Base-by-base conservation (phyloP, 2,888 invertebrate genomes). In the Galerucella calmariensis region DNA sequence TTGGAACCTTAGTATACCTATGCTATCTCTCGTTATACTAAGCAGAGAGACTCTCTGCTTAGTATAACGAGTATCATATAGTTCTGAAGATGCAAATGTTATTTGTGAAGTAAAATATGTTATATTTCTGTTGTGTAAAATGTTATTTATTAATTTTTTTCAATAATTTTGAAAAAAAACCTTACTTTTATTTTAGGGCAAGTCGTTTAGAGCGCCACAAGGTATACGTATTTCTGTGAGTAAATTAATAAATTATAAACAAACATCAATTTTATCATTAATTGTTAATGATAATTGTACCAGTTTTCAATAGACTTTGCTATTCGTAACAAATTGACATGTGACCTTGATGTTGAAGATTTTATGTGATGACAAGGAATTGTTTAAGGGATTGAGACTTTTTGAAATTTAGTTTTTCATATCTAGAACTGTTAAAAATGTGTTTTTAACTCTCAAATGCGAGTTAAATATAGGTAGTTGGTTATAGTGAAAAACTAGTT, bases 401-500 rank as follows among this genome's bases (percentile, higher is more conserved):
- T 35, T 24, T 61, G n/a, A 61, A 61, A 61, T 4, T 9, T 1
- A 8, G 27, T 24, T 12, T 27, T 61, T 27, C 35, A 46, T 46
- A 44, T 65, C 20, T 48, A 14, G 48, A 48, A 48, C 11, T 48
- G 11, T 48, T 48, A 48, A 48, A 48, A 48, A 48, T 11, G 48
- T 48, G 48, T 16, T 56, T 20, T 56, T 20, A 16, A 56, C 56
- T 20, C 9, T 16, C 16, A 56, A 56, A 16, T 2, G n/a, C 20
- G 12, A 5, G 61, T 41, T 62, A 27, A 62, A 53, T n/a, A 0
- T 12, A 48, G 24, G 20, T 70, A 58, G 63, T 48, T 20, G 53
- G 14, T 69, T 53, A 20, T 20, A 72, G n/a, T 20, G 24, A 58
- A 16, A 27, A 27, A 24, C 14, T 66, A 27, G 41, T 74, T 35